Evolutionary conservation across 2,797 vertebrate genomes (phyloP), one percentile per base, ranked within the genome.

Genomic region (Paratrypauchen microcephalus): DNA sequence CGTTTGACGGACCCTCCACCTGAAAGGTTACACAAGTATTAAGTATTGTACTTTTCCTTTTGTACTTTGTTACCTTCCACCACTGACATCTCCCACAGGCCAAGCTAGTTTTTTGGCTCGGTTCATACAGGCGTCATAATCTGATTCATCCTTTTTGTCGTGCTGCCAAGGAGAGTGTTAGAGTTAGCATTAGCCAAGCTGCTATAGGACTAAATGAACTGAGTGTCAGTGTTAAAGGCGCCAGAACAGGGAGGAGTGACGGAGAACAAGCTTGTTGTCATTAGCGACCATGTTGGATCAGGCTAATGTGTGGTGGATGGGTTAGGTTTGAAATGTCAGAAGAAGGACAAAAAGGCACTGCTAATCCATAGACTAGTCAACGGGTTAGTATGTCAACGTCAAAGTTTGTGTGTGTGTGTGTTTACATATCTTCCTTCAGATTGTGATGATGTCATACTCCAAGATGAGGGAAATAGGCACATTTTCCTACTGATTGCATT

Each of bases 101-200:
- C 81, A n/a, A 60, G 58, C 26, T 57, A 75, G 79, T 84, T 89
- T 89, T 84, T 90, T 89, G 89, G 89, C 88, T 28, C 73, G 67
- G 68, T 78, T 76, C 76, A 69, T 12, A n/a, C 16, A 77, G 85
- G 76, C 76, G 82, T 87, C 85, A 79, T 92, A 91, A 92, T 92
- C 90, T 90, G 87, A 90, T 91, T 91, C 87, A 88, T 88, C 71
- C 84, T 76, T 88, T 83, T 79, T 91, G 88, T 91, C 90, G 86
- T 13, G 78, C 86, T 86, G 91, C 91, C 92, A 93, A 84, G 83
- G 89, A 79, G 82, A 60, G 16, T 15, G 54, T 45, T 45, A 52
- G 76, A 62, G 65, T 82, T 74, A 77, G 81, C 81, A 85, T 86
- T 84, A 85, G 81, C 85, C 76, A 69, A 88, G 79, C 77, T 74